Evolutionary conservation across 2,113 vertebrate genomes (phyloP).

Genomic region (Istiophorus platypterus): DNA sequence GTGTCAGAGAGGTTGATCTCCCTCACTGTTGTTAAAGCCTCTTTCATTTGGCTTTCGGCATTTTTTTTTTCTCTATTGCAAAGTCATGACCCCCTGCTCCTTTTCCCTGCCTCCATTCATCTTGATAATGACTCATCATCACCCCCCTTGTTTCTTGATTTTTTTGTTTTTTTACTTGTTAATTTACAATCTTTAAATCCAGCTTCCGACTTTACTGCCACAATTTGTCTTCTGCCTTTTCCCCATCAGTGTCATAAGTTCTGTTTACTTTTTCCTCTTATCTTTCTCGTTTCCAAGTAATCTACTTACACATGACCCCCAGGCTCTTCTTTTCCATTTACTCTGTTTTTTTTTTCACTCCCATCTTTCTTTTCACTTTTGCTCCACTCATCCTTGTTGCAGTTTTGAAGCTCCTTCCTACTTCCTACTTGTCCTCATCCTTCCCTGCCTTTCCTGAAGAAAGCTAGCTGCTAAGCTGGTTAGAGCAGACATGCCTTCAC

Average conservation of each 20-base stretch:
- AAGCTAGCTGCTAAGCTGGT: constrained; percentile 56
- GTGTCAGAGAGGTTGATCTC: constrained; percentile 28
- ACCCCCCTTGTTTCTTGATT: neutral
- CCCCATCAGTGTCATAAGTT: neutral
- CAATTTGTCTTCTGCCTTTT: neutral
- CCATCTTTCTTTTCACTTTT: constrained; percentile 29
- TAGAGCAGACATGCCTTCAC: constrained; percentile 41
- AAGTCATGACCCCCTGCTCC: neutral
- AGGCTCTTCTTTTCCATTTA: constrained; percentile 22
- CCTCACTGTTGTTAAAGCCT: constrained; percentile 43
- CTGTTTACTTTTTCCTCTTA: neutral
- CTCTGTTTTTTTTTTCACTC: constrained; percentile 9
- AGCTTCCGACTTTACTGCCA: neutral
- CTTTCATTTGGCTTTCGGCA: constrained; percentile 19
- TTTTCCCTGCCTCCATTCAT: constrained; percentile 9
- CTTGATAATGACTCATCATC: constrained; percentile 28
- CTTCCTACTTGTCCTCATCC: constrained; percentile 16
- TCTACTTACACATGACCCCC: constrained; percentile 11
- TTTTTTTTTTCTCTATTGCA: neutral
- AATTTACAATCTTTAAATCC: neutral
- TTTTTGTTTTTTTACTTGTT: constrained; percentile 10
- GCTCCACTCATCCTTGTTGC: neutral
- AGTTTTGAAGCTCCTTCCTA: constrained; percentile 32
- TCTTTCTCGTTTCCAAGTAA: constrained; percentile 29
- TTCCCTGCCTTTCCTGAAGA: constrained; percentile 29